Percentiles rank a stretch among this genome's conserved stretches.
phyloP scores from a whole-genome alignment of 1,140 invertebrate species.

The Babylonia areolata region DNA sequence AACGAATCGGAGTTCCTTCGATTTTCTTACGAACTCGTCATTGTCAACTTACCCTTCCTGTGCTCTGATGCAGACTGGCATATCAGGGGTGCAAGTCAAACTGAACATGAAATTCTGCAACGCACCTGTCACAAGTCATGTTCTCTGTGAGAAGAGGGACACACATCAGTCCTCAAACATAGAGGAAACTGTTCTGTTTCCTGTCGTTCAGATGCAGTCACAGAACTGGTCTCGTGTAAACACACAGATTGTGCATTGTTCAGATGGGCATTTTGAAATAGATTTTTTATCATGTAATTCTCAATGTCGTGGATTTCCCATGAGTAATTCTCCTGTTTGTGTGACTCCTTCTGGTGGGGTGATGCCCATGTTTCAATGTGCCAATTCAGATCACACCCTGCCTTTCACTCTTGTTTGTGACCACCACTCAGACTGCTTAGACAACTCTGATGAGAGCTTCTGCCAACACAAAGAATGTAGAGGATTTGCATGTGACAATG shows the following conservation, averaged over 20 bases:
- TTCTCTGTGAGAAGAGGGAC: neutral
- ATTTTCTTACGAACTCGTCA: neutral
- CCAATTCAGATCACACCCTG: neutral
- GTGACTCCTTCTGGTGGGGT: neutral
- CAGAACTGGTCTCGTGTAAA: neutral
- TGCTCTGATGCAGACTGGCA: neutral
- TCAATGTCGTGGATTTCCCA: too few relatives aligned
- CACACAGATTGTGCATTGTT: neutral
- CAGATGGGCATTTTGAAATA: neutral
- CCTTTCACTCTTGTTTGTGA: constrained; percentile 21
- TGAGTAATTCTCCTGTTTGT: neutral
- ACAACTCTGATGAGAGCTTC: constrained; percentile 14
- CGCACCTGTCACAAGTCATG: neutral
- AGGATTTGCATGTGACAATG: constrained; percentile 1
- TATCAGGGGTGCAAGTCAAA: neutral
- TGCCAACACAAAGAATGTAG: neutral
- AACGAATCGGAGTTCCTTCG: neutral
- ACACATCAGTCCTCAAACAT: neutral
- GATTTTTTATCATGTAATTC: neutral
- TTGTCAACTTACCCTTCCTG: neutral
- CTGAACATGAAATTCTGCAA: constrained; percentile 3
- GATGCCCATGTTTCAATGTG: constrained; percentile 13
- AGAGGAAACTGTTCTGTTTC: neutral
- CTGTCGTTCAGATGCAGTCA: neutral
- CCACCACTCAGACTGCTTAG: constrained; percentile 1